These are phyloP conservation scores for Zoanthus gigantus DNA, from an alignment of 92 coral and sea anemone genomes.

Conservation along the genomic window DNA sequence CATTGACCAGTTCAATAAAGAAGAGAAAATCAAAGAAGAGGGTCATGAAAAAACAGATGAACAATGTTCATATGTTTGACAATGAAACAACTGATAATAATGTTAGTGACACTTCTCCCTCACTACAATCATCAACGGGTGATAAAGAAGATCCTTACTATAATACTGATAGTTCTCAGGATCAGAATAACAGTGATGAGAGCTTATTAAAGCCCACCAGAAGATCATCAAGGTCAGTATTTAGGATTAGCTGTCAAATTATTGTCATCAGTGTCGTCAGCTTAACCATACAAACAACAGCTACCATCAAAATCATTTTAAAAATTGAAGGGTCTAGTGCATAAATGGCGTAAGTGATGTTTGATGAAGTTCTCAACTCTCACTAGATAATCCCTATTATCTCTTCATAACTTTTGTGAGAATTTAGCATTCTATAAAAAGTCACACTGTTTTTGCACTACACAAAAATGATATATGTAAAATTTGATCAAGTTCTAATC, in stretches of 20 bases:
- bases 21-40: conserved; percentile 42
- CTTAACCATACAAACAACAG: background rate
- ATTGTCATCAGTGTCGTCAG: background rate
- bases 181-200: background rate
- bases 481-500: no score
- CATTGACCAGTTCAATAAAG: background rate
- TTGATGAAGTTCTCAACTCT: no score
- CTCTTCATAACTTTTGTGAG: no score
- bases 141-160: conserved; percentile 77
- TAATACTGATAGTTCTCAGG: conserved; percentile 37
- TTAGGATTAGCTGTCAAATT: background rate
- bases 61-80: background rate
- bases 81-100: conserved; percentile 40
- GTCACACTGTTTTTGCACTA: no score
- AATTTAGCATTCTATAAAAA: no score
- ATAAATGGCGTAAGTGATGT: no score
- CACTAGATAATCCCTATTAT: no score
- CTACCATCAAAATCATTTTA: no score
- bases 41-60: background rate
- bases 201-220: conserved; percentile 45
- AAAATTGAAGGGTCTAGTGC: no score
- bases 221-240: conserved; percentile 70
- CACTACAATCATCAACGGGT: conserved; percentile 51
- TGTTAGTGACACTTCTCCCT: conserved; percentile 7
- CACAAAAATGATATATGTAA: no score